Evolutionary conservation across 2,113 vertebrate genomes (phyloP).

Genomic region (Notarius lentiginosus): DNA sequence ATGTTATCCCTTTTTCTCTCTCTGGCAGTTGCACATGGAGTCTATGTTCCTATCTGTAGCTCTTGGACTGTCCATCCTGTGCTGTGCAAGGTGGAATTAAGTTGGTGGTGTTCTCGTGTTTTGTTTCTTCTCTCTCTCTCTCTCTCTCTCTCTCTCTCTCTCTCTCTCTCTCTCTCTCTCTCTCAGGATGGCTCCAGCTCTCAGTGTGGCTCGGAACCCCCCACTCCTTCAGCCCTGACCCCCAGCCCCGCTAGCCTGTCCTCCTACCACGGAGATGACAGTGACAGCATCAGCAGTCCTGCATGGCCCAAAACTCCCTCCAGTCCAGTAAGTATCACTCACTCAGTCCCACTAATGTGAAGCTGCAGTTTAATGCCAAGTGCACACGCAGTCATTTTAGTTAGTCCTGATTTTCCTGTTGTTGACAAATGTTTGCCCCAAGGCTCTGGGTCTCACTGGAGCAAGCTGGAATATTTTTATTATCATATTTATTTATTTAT

Average conservation of each 20-base stretch:
- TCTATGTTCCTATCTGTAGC: neutral
- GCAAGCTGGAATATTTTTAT: neutral
- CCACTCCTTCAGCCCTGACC: constrained; percentile 89
- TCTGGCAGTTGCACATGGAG: neutral
- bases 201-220: constrained; percentile 90
- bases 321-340: constrained; percentile 78
- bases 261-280: constrained; percentile 91
- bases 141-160: constrained; percentile 36
- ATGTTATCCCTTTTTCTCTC: neutral
- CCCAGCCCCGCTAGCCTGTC: constrained; percentile 93
- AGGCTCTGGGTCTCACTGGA: neutral
- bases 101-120: constrained; percentile 36
- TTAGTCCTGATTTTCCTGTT: constrained; percentile 12
- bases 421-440: constrained; percentile 18
- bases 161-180: constrained; percentile 70
- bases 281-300: constrained; percentile 91
- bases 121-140: constrained; percentile 28
- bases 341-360: neutral
- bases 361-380: neutral
- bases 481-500: neutral
- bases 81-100: neutral
- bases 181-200: constrained; percentile 91
- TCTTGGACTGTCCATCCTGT: neutral
- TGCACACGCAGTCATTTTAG: constrained; percentile 8
- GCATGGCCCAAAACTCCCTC: constrained; percentile 92